Conservation (phyloP, 2,797 vertebrate genomes). For the Phoeniculus purpureus region DNA sequence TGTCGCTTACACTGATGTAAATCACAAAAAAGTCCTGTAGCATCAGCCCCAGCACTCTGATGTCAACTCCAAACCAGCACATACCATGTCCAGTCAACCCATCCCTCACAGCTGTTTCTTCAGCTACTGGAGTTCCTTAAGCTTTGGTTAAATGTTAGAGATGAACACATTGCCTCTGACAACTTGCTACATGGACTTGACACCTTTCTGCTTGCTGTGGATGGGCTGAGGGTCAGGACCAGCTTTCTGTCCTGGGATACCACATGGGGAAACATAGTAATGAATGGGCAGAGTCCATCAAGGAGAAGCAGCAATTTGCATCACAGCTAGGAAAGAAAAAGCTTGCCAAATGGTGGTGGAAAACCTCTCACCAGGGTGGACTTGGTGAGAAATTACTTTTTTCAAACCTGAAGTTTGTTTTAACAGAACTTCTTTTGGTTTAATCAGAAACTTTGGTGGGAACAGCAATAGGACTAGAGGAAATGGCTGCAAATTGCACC, state of each 20-base stretch:
- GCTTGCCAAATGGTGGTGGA: neutral
- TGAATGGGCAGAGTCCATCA: neutral
- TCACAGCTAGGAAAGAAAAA: neutral
- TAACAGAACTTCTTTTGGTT: neutral
- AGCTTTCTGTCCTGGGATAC: neutral
- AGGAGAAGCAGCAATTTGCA: neutral
- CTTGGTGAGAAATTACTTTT: neutral
- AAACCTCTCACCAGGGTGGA: neutral
- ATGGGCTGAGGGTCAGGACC: too few species aligned
- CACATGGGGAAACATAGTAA: rapidly evolving
- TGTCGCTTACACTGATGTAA: neutral
- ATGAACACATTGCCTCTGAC: neutral
- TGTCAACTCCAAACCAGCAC: neutral
- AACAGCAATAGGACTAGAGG: too few species aligned
- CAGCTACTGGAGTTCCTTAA: neutral
- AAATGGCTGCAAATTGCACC: too few species aligned
- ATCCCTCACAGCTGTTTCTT: neutral
- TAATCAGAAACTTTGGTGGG: neutral
- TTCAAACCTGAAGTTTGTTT: neutral
- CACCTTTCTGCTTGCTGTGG: too few species aligned
- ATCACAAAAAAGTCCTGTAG: neutral
- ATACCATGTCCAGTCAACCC: neutral
- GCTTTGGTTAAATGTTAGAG: neutral
- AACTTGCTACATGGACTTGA: neutral
- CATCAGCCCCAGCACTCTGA: neutral